Base-by-base conservation (phyloP, 1,140 invertebrate species). In the Xylocopa sonorina region DNA sequence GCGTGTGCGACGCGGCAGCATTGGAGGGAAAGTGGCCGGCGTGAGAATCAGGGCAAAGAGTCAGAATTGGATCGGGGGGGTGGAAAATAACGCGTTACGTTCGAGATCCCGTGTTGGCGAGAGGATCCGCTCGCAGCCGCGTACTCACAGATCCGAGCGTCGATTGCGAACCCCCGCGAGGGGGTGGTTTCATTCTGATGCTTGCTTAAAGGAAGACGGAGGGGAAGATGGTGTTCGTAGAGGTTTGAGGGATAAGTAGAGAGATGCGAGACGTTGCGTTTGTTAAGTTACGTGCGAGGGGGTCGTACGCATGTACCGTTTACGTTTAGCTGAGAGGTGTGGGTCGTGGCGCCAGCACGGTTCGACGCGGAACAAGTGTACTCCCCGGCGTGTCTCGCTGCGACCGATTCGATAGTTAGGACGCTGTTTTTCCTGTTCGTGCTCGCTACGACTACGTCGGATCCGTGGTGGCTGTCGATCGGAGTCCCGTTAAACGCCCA, bases 351-450 rank as follows among this genome's bases (percentile, higher is more conserved):
- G 53, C 95, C 95, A 14, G 95, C 95, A 32, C 88, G 87, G 91
- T 96, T 96, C 41, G 92, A 92, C 24, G 94, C 95, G 16, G 93
- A 87, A 82, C 95, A 96, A 50, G 94, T 95, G 77, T 95, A 96
- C 84, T 95, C 94, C 32, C 96, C 96, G 21, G 92, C 93, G 88
- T 96, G 95, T 41, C 91, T 91, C 46, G 93, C 94, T 24, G 92
- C 91, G 2, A 95, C 94, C 27, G 93, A 93, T 81, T 95, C 94
- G 58, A 96, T 95, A 14, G 92, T 94, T 43, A 96, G 87, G 0
- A 95, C 90, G 74, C 93, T 94, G 58, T 93, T 88, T 85, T 93
- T 88, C 93, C 94, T 88, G 92, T 95, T 88, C 48, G 90, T 92
- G 92, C 95, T 92, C 46, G 53, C 89, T 62, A 91, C 81, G 53